These are phyloP conservation scores for Cancer borealis DNA, from an alignment of 2,888 invertebrate genomes.

Conservation along the genomic window DNA sequence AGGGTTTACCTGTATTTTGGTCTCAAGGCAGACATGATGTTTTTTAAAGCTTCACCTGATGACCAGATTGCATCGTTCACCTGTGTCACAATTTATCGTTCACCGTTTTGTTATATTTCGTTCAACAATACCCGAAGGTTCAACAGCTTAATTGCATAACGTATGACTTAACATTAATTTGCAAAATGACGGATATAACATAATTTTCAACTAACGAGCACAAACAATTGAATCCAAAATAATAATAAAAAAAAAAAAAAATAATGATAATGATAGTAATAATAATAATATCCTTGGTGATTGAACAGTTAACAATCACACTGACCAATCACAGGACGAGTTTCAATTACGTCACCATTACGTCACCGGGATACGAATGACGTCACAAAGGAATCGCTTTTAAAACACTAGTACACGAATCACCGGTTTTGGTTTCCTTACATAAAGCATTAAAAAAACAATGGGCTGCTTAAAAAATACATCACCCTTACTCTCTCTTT, in stretches of 20 bases:
- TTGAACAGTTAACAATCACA: background rate
- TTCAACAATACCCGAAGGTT: background rate
- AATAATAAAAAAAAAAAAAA: conserved; percentile 50
- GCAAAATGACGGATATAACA: conserved; percentile 1
- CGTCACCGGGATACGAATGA: background rate
- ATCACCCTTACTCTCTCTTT: background rate
- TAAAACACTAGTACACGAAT: conserved; percentile 4
- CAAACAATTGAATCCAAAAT: background rate
- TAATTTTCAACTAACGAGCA: background rate
- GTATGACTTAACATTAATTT: background rate
- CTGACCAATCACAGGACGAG: background rate
- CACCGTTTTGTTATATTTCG: background rate
- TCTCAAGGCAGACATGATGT: background rate
- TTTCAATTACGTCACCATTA: background rate
- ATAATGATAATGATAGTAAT: conserved; percentile 52
- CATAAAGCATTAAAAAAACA: background rate
- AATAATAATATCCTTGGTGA: conserved; percentile 29
- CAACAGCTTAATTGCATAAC: conserved; percentile 22
- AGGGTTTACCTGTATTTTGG: background rate
- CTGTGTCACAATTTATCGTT: background rate
- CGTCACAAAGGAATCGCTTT: background rate
- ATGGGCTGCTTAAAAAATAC: background rate
- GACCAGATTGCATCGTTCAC: conserved; percentile 5
- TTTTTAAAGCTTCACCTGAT: background rate
- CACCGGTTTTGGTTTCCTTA: background rate